Base-by-base conservation (phyloP, 2,797 vertebrate genomes). In the Remorina albescens region DNA sequence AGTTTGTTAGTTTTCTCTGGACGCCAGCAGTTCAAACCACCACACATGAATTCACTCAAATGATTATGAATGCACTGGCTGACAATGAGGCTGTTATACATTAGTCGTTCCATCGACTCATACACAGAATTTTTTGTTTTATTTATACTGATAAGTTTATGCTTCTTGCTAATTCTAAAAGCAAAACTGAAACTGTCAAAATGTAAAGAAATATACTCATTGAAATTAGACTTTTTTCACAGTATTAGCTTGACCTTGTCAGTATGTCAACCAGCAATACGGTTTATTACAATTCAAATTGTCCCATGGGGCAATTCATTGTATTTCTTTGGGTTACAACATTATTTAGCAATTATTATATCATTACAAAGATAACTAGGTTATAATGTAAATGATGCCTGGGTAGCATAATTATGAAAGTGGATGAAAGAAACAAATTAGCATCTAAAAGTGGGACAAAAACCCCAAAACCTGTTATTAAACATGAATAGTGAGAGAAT, bases 1-100 rank as follows among this genome's bases (percentile, higher is more conserved):
- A 59, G 74, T 75, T 80, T 62, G 67, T 77, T 74, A 16, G 65
- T 80, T 86, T 82, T 57, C 51, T 68, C 34, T 32, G 49, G 59
- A 56, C 41, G 25, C 60, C 73, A 7, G 26, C 49, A 2, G 59
- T 47, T 82, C 51, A 76, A 63, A 78, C 78, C 49, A 51, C 49
- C 46, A 30, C 59, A 60, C 74, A 46, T 44, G 75, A 82, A 60
- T 68, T 75, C 47, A 8, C 23, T 71, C 30, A 44, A 39, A 37
- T 78, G n/a, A 66, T 41, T 41, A 64, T 57, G 44, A 78, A 82
- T 78, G 23, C 19, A 57, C 65, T 71, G 71, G 25, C 36, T 75
- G 23, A 72, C n/a, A 39, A 32, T 41, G 60, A 78, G 57, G 54
- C 69, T 47, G 64, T 74, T 66, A 68, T 67, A 62, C 60, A 68